Evolutionary conservation across 2,797 vertebrate species (phyloP).

Genomic region (Schizopygopsis pylzovi): DNA sequence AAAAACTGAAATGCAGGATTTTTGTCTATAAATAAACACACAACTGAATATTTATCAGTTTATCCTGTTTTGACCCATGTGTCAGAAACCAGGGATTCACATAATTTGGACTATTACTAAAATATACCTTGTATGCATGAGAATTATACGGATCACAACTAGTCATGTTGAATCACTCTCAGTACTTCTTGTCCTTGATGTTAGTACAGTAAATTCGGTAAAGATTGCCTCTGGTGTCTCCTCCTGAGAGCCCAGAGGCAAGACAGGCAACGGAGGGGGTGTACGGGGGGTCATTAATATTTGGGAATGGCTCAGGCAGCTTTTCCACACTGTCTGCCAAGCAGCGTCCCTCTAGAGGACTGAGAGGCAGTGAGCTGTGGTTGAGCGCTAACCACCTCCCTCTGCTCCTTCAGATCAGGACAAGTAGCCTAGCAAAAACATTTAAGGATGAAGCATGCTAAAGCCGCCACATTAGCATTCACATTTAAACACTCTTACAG

Average conservation of each 20-base stretch:
- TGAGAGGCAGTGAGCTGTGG: slow-evolving; percentile 50
- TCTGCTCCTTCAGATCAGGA: slow-evolving; percentile 60
- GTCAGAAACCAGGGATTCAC: not conserved
- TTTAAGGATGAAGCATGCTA: slow-evolving; percentile 31
- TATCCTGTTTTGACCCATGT: not conserved
- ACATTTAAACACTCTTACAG: slow-evolving; percentile 69
- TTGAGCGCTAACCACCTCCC: slow-evolving; percentile 49
- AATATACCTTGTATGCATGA: not conserved
- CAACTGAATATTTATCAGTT: not conserved
- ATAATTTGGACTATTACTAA: not conserved
- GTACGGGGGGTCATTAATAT: slow-evolving; percentile 47
- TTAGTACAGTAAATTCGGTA: slow-evolving; percentile 11
- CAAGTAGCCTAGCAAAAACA: slow-evolving; percentile 60
- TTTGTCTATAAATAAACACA: not conserved
- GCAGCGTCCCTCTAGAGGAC: slow-evolving; percentile 53
- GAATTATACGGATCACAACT: not conserved
- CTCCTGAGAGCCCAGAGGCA: slow-evolving; percentile 25
- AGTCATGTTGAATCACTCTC: not conserved
- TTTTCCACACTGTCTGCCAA: slow-evolving; percentile 53
- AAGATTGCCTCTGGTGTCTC: not conserved
- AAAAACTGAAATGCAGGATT: not conserved
- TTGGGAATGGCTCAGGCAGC: slow-evolving; percentile 58
- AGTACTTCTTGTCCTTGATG: not conserved
- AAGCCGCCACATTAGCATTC: slow-evolving; percentile 66
- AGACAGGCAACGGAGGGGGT: slow-evolving; percentile 7